Conservation (phyloP, 2,888 invertebrate genomes). For the Drosophila eohydei region DNA sequence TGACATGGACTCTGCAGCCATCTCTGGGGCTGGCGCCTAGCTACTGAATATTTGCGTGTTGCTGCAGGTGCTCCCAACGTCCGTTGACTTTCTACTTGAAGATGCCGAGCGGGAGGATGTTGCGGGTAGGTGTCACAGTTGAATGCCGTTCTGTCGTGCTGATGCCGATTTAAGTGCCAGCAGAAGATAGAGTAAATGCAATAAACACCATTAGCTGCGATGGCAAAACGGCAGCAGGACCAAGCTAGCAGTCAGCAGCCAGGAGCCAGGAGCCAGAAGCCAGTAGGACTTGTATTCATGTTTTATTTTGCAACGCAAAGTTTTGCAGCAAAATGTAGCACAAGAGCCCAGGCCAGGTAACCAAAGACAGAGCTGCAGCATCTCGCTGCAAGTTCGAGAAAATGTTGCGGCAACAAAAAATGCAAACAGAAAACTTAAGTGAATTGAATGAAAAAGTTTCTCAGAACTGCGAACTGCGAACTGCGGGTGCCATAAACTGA, state of each 20-base stretch:
- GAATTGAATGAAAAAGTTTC: slow-evolving; percentile 77
- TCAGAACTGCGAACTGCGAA: slow-evolving; percentile 60
- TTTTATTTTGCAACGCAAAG: slow-evolving; percentile 58
- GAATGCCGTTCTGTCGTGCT: slow-evolving; percentile 41
- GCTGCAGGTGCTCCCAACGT: slow-evolving; percentile 56
- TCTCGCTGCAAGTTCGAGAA: slow-evolving; percentile 21
- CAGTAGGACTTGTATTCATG: slow-evolving; percentile 39
- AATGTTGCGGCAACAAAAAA: slow-evolving; percentile 72
- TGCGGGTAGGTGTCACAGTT: slow-evolving; percentile 51
- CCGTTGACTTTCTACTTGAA: slow-evolving; percentile 20
- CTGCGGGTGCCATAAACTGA: slow-evolving; percentile 65
- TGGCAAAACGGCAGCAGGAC: slow-evolving; percentile 18
- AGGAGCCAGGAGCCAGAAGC: slow-evolving; percentile 1
- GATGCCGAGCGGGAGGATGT: neutral
- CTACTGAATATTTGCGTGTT: slow-evolving; percentile 67
- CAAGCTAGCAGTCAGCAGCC: slow-evolving; percentile 4
- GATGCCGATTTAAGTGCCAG: slow-evolving; percentile 77
- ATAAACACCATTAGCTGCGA: slow-evolving; percentile 78
- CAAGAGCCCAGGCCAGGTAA: slow-evolving; percentile 55
- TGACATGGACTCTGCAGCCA: slow-evolving; percentile 34
- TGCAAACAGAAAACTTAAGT: slow-evolving; percentile 71
- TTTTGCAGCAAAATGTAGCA: slow-evolving; percentile 47
- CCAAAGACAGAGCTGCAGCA: slow-evolving; percentile 30
- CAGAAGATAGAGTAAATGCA: slow-evolving; percentile 70
- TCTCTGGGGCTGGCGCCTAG: slow-evolving; percentile 17